Conservation (phyloP, 2,888 invertebrate genomes). For the Bombylius major region DNA sequence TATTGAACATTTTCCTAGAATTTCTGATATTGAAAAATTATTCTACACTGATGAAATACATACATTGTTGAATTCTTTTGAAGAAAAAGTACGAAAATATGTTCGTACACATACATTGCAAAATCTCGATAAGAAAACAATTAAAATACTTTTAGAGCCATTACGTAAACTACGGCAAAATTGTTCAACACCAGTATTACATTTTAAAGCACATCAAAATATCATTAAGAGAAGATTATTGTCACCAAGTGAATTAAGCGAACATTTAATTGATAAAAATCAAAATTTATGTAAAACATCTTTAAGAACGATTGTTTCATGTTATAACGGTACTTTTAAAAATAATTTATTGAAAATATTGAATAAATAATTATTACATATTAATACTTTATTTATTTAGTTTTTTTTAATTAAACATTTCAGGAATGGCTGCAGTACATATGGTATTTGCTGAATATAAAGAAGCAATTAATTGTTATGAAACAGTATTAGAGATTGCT, state of each 20-base stretch:
- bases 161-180: constrained; percentile 54
- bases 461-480: constrained; percentile 47
- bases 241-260: constrained; percentile 51
- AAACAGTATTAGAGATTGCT: constrained; percentile 43
- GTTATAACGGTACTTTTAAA: constrained; percentile 45
- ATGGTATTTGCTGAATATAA: constrained; percentile 42
- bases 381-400: background rate
- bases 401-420: background rate
- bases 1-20: constrained; percentile 44
- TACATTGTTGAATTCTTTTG: constrained; percentile 39
- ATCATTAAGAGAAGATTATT: constrained; percentile 38
- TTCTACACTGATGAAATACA: constrained; percentile 54
- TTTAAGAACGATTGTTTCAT: constrained; percentile 47
- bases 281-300: constrained; percentile 48
- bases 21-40: constrained; percentile 60
- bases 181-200: constrained; percentile 56
- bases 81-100: constrained; percentile 35
- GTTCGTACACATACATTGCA: constrained; percentile 34
- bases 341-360: too few relatives aligned
- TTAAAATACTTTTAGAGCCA: constrained; percentile 39
- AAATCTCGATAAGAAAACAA: constrained; percentile 35
- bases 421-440: constrained; percentile 49
- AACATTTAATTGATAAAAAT: constrained; percentile 49
- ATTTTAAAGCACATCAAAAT: constrained; percentile 38
- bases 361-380: too few relatives aligned